phyloP scores from a whole-genome alignment of 2,888 invertebrate species.

The Listrodromus nycthemerus region DNA sequence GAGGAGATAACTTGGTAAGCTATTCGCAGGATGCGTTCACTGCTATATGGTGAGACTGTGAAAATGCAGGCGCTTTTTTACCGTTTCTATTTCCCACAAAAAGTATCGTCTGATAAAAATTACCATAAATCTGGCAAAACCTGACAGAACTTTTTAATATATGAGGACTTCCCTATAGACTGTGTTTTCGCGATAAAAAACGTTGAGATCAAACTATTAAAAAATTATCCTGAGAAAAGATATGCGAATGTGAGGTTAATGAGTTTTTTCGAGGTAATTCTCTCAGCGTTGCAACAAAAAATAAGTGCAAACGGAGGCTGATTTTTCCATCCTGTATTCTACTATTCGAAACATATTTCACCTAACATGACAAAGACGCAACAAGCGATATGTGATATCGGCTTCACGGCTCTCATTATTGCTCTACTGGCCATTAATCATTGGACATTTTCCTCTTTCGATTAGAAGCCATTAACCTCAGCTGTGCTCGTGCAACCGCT shows the following conservation, averaged over 20 bases:
- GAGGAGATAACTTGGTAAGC: not conserved
- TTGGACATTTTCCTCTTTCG: conserved; percentile 14
- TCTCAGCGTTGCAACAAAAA: too few relatives aligned
- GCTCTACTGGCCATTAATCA: conserved; percentile 2
- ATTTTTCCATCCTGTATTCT: not conserved
- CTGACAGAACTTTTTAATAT: too few relatives aligned
- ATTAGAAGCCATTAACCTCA: conserved; percentile 39
- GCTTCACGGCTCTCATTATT: conserved; percentile 15
- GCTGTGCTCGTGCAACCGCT: not conserved
- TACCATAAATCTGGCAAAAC: too few relatives aligned
- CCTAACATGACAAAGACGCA: not conserved
- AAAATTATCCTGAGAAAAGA: too few relatives aligned
- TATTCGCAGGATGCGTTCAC: not conserved
- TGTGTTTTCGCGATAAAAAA: too few relatives aligned
- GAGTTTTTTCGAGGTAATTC: too few relatives aligned
- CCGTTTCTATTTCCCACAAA: not conserved
- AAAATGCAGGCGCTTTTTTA: not conserved
- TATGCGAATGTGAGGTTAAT: too few relatives aligned
- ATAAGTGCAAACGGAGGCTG: not conserved
- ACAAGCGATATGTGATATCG: not conserved
- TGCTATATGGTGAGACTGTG: not conserved
- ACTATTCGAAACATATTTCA: not conserved
- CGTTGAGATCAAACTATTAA: too few relatives aligned
- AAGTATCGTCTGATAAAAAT: not conserved
- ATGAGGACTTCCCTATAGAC: too few relatives aligned